Evolutionary conservation across 2,113 vertebrate genomes (phyloP), one percentile per base, ranked within the genome.

Genomic region (Rissa tridactyla): DNA sequence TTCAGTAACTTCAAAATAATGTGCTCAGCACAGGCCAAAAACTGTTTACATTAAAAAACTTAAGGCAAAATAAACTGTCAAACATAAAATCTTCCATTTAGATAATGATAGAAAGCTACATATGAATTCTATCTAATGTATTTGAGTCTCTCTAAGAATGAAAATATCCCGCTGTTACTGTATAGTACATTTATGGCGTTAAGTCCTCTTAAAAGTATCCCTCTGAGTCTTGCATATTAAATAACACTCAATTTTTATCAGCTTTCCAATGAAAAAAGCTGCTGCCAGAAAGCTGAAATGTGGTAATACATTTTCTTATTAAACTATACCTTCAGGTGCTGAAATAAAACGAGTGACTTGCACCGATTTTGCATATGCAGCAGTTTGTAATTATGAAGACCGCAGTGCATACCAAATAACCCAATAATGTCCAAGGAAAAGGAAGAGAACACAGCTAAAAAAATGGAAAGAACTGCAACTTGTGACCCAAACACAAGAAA

Each of bases 261-360:
- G 72, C 38, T 92, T 95, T 86, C 55, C 71, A 93, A 81, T 44
- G 79, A 93, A 90, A 94, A 96, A 92, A 71, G 58, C 86, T 93
- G 60, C 64, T 70, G 88, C 94, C 92, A 94, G 90, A 75, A 93
- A 95, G 64, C 26, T 96, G 92, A 83, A 92, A 81, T 60, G 55
- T 52, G 57, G 68, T 44, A 95, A 96, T 54, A 79, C 26, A 62
- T 73, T 85, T 96, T 79, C 92, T 87, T 90, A 96, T 96, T 96
- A 96, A 97, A 96, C 70, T 65, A 64, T 93, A 84, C 92, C 95
- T 96, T 94, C 80, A 81, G 95, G 94, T 94, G 83, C 72, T 96
- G 76, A 93, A 93, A 86, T 71, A 75, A 90, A 96, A 90, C 11
- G 57, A 75, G n/a, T 9, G 46, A 95, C 80, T 64, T 84, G 76